Conservation (phyloP, 2,113 vertebrate species). For the Ailurus styani region DNA sequence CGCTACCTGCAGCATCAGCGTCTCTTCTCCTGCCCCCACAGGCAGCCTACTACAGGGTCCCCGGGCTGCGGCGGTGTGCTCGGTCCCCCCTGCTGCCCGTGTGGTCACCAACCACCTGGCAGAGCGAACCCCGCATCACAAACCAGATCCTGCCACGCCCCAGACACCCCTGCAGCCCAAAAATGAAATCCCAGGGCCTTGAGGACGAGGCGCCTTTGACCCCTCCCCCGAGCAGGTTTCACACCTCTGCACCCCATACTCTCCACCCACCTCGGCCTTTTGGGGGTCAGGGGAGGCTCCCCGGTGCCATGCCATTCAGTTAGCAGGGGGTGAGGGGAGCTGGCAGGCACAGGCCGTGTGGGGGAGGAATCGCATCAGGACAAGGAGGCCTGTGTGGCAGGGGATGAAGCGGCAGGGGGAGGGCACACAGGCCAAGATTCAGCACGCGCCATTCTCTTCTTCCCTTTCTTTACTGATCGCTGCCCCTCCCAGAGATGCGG, state of each 20-base stretch:
- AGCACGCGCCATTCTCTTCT: rapidly evolving
- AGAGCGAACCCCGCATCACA: neutral
- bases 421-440: neutral
- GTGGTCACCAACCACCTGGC: neutral
- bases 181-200: neutral
- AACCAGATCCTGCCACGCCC: neutral
- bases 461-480: neutral
- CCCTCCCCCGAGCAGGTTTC: rapidly evolving
- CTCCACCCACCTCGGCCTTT: neutral
- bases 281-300: neutral
- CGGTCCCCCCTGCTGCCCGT: rapidly evolving
- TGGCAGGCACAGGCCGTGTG: rapidly evolving
- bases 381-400: neutral
- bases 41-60: neutral
- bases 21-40: neutral
- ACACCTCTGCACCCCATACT: neutral
- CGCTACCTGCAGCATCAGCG: no score
- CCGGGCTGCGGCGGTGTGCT: neutral
- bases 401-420: rapidly evolving
- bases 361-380: neutral
- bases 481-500: neutral
- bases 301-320: no score
- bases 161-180: neutral
- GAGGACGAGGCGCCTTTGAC: rapidly evolving
- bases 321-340: rapidly evolving